Evolutionary conservation across 2,797 vertebrate genomes (phyloP), one percentile per base, ranked within the genome.

Genomic region (Zalophus californianus): DNA sequence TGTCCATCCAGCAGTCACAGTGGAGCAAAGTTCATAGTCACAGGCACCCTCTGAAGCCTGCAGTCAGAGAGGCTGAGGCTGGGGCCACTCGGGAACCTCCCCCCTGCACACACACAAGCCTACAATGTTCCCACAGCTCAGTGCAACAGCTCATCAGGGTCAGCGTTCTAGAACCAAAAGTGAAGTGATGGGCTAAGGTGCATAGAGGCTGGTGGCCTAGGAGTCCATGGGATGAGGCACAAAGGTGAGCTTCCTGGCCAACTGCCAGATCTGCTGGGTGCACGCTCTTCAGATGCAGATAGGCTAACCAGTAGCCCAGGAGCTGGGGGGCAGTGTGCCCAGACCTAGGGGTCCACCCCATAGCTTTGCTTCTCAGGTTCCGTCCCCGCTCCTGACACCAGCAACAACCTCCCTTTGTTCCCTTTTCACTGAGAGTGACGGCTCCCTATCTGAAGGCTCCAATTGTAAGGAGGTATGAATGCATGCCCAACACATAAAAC

Each of bases 401-500:
- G n/a, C 35, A 93, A 44, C 41, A 84, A 32, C 32, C 29, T 86
- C 25, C 29, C 41, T 44, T 97, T 79, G 60, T 86, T 62, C 77
- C 23, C 77, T 58, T 91, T 97, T 97, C 58, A 44, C 91, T 93
- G 70, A 95, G 79, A 44, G n/a, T 68, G 68, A 83, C 77, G 78
- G 86, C 73, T 97, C 78, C n/a, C 32, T 91, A 66, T 95, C 90
- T 91, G 56, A 97, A 97, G 62, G 68, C 44, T 96, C 62, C 80
- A 92, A 66, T 41, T 54, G 10, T 64, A 95, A 94, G 52, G 80
- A 97, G 68, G 75, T 79, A 97, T 91, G 52, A 92, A 89, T 91
- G 70, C 68, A 95, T 93, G 91, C 70, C 93, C 84, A 94, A 89
- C 68, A 94, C 96, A 97, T 92, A 91, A 97, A 97, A 88, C 72